Evolutionary conservation across 1,140 invertebrate genomes (phyloP).

Genomic region (Bombus balteatus): DNA sequence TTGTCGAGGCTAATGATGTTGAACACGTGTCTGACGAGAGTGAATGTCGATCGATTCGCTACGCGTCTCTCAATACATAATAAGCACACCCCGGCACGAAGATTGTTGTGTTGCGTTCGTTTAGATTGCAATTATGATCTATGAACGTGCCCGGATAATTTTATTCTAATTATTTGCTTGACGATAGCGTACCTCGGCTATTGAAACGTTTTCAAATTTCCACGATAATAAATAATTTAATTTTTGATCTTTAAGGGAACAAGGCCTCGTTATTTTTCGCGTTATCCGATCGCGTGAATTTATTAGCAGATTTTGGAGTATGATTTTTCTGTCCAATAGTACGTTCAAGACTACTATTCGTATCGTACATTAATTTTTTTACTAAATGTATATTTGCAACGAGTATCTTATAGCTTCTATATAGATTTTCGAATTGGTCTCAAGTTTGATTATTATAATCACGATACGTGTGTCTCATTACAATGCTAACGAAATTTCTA

Average conservation of each 20-base stretch:
- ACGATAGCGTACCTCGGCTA: no score
- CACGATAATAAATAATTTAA: not conserved
- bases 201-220: not conserved
- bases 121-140: constrained; percentile 30
- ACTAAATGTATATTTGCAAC: not conserved
- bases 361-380: not conserved
- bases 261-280: not conserved
- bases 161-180: constrained; percentile 7
- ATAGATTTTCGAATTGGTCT: not conserved
- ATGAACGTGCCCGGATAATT: not conserved
- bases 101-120: constrained; percentile 23
- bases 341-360: no score
- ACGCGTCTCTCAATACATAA: constrained; percentile 46
- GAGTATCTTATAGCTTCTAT: not conserved
- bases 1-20: constrained; percentile 71
- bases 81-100: constrained; percentile 40
- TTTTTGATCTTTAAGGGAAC: not conserved
- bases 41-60: constrained; percentile 63
- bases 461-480: no score
- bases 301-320: no score
- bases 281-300: no score
- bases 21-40: constrained; percentile 68
- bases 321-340: no score
- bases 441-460: not conserved
- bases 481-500: no score